Evolutionary conservation across 2,888 invertebrate species (phyloP), one percentile per base, ranked within the genome.

Genomic region (Dyspetes luteomarginatus): DNA sequence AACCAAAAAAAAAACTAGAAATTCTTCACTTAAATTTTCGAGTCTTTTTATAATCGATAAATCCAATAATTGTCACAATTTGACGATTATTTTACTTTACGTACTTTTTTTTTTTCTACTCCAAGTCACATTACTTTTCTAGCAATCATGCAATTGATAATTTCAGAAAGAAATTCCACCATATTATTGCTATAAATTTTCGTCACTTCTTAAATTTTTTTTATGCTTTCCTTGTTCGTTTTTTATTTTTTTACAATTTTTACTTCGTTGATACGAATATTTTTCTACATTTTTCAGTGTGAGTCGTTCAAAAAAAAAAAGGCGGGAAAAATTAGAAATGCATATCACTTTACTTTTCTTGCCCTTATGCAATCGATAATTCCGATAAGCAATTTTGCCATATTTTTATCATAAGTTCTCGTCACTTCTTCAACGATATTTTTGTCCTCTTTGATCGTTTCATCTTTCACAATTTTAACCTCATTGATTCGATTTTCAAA

Each of bases 261-360:
- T 9, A 69, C n/a, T 1, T 9, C 36, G 4, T 52, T 7, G n/a
- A 82, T 65, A n/a, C 92, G 95, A 84, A 94, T 94, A 86, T 94
- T 95, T 22, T 94, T 95, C 48, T 95, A 81, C 64, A 95, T 87
- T 36, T 87, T 87, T 22, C 86, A 89, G 58, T 89, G 90, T 90
- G 67, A 86, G 84, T 82, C 48, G 17, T 36, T 17, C 22, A 36
- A 7, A 52, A 9, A 15, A 48, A 48, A 17, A 15, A 12, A 24
- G 15, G 5, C 7, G 36, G 3, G 1, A 36, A 36, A 36, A 36
- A 36, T 36, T 36, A 36, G 22, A 56, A n/a, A 3, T 28, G 45
- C 41, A 26, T 58, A n/a, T 24, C 15, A 22, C 24, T 48, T 79
- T 22, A 15, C 45, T 72, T 55, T 50, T 69, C 15, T 65, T 60